Evolutionary conservation across 2,888 invertebrate species (phyloP), one percentile per base, ranked within the genome.

Genomic region (Congeria kusceri): DNA sequence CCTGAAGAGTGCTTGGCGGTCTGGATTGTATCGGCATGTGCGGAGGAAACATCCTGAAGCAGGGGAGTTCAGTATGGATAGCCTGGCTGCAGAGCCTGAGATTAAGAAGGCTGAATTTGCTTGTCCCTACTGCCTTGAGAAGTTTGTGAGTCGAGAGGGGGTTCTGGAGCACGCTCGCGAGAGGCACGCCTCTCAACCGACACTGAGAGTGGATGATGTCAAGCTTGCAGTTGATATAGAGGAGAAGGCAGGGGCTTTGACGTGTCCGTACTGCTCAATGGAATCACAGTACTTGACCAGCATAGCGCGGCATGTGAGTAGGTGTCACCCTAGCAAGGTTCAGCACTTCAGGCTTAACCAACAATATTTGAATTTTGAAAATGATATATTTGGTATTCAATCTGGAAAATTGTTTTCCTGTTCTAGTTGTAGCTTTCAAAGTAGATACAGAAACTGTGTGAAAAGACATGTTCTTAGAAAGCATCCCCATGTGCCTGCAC

Each of bases 241-340:
- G 2, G 29, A 56, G 4, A 46, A 63, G 0, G 46, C 27, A 18
- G 56, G 56, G 5, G 47, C 61, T 27, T 75, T 63, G 20, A 47
- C 39, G 46, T 80, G 79, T 63, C 79, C 79, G n/a, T 71, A 75
- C 49, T 80, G 79, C 58, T 46, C 44, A 7, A 32, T 66, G 44
- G 63, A 29, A 7, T 66, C 53, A 27, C 57, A 64, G 56, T 72
- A 71, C 39, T 72, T 67, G 47, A 71, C 56, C 59, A 68, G 80
- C 59, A 47, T 76, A 23, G 25, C 62, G 0, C 39, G 72, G 44
- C 75, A 80, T 65, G 75, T 76, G 18, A 64, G 47, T n/a, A 46
- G 25, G 20, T 18, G 29, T 15, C 75, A 80, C 53, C 64, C 66
- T 15, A 53, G 18, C 25, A 53, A 39, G 39, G 39, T 39, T 15